Conservation (phyloP, 2,797 vertebrate genomes). For the Mus spretus region DNA sequence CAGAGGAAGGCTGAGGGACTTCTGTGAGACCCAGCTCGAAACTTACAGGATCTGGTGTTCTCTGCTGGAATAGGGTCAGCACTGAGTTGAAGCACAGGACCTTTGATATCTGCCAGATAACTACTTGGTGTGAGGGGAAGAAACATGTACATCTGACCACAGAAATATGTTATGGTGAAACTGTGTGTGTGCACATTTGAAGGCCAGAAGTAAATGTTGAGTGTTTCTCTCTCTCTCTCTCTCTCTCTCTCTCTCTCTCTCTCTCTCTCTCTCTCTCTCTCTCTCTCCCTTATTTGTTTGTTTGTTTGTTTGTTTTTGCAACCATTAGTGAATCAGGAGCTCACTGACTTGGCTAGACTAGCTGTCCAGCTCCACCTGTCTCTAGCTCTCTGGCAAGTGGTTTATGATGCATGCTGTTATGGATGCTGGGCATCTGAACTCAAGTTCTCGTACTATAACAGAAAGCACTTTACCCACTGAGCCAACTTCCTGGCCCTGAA, state of each 20-base stretch:
- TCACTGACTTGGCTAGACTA: background rate
- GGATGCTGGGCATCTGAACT: background rate
- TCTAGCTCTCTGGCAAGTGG: background rate
- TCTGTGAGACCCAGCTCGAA: background rate
- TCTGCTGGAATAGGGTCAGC: background rate
- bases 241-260: too few species aligned
- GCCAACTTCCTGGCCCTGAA: background rate
- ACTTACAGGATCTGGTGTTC: background rate
- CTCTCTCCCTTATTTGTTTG: too few species aligned
- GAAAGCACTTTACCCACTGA: background rate
- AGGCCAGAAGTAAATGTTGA: background rate
- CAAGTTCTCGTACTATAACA: background rate
- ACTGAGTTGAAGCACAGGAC: background rate
- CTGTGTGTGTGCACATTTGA: background rate
- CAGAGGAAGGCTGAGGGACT: background rate
- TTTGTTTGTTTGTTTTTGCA: background rate
- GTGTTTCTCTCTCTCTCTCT: background rate
- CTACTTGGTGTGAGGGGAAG: background rate
- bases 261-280: too few species aligned
- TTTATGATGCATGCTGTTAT: background rate
- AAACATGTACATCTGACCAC: background rate
- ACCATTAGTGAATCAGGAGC: background rate
- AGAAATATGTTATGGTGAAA: background rate
- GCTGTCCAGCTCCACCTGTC: background rate
- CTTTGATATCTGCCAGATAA: background rate